A percentile compares a stretch with the other conserved stretches of the same genome.
phyloP scores from a whole-genome alignment of 2,888 invertebrate species.

The Tenthredo amoena region DNA sequence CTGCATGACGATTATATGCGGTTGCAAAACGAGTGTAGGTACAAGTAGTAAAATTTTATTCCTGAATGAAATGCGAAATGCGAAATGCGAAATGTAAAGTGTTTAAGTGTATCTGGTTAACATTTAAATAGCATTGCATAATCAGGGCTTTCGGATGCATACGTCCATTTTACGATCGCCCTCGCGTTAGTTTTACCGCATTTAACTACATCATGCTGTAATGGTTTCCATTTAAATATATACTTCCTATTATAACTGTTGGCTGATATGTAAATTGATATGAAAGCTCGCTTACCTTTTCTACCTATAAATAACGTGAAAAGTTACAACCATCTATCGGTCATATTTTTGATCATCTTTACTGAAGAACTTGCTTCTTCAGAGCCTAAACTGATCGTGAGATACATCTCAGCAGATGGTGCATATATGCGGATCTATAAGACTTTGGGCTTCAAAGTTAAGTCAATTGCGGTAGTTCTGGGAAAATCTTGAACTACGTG shows the following conservation, averaged over 20 bases:
- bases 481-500: not conserved
- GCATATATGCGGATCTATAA: not conserved
- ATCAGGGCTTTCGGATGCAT: constrained; percentile 58
- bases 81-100: not conserved
- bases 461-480: not conserved
- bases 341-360: not conserved
- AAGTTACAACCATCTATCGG: not conserved
- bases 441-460: not conserved
- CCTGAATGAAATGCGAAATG: constrained; percentile 6
- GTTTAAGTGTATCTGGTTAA: constrained; percentile 17
- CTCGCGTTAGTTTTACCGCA: constrained; percentile 44
- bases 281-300: not conserved
- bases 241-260: not conserved
- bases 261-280: not conserved
- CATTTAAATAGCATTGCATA: constrained; percentile 35
- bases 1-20: constrained; percentile 20
- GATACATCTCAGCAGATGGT: not conserved
- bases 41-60: constrained; percentile 39
- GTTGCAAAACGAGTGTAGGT: not conserved
- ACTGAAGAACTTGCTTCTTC: not conserved
- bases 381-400: not conserved
- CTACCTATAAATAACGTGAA: not conserved
- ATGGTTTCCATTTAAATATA: constrained; percentile 3
- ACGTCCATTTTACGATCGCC: constrained; percentile 65
- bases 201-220: constrained; percentile 5